Percentiles rank a stretch among this genome's conserved stretches.
Evolutionary conservation across 2,797 vertebrate genomes (phyloP).

Genomic region (Lycodopsis pacificus): DNA sequence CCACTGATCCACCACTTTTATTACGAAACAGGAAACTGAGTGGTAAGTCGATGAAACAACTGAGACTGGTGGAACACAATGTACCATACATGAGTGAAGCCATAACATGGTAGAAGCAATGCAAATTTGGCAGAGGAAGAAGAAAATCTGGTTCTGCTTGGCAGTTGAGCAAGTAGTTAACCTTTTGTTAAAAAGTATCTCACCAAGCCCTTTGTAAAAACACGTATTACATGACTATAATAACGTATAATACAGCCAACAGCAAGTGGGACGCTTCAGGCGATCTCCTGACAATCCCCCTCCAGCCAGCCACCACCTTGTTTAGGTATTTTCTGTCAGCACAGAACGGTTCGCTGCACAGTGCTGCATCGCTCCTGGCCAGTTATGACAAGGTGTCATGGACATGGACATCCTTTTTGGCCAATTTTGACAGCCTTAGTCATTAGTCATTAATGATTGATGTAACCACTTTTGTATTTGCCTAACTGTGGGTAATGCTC

Average conservation of each 20-base stretch:
- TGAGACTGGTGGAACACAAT: slow-evolving; percentile 18
- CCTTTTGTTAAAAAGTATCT: neutral
- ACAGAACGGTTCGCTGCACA: neutral
- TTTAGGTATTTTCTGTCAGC: no score
- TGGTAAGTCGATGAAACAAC: neutral
- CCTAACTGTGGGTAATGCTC: neutral
- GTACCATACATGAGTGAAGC: neutral
- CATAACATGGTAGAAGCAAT: slow-evolving; percentile 3
- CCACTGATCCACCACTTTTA: neutral
- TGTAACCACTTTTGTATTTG: neutral
- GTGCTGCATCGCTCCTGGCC: neutral
- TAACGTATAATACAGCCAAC: neutral
- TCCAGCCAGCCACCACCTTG: no score
- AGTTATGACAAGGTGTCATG: neutral
- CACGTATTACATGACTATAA: neutral
- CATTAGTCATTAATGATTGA: neutral
- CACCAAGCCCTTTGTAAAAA: neutral
- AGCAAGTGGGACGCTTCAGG: neutral
- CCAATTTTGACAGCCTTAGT: neutral
- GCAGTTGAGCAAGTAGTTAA: neutral
- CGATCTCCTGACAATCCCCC: neutral
- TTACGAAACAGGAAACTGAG: neutral
- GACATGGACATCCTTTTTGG: neutral
- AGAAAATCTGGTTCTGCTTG: slow-evolving; percentile 71
- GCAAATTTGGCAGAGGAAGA: slow-evolving; percentile 62